Base-by-base conservation (phyloP, 2,888 invertebrate genomes). In the Leptogaster cylindrica region DNA sequence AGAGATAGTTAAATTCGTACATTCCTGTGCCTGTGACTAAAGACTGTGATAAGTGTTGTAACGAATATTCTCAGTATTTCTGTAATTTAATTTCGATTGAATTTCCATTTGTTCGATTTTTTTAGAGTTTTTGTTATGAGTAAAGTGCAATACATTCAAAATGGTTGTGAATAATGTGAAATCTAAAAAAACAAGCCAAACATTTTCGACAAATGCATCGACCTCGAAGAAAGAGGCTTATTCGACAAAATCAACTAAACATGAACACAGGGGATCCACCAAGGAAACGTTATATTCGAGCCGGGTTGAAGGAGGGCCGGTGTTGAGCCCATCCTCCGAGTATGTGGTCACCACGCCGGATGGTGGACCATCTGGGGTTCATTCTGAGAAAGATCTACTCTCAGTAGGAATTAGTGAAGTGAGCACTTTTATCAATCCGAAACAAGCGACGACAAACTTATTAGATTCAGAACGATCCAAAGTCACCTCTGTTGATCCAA, bases 271-370 rank as follows among this genome's bases (percentile, higher is more conserved):
- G 14, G 6, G n/a, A n/a, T 55, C 33, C 7, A 25, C 6, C n/a
- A 55, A 25, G 1, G 33, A 36, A n/a, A 20, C n/a, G 5, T 23
- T 36, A 10, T 23, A 36, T 5, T 55, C 36, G 23, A 27, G n/a
- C 12, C 25, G 41, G 46, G 46, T 20, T 20, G 46, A 23, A 23
- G 20, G 46, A n/a, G n/a, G n/a, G n/a, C n/a, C n/a, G n/a, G n/a
- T 20, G 46, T 46, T 46, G 20, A n/a, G n/a, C n/a, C n/a, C n/a
- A n/a, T n/a, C n/a, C n/a, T n/a, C 51, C 25, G 67, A 72, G 25
- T 72, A 71, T 68, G 67, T 67, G 27, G 70, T 71, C 10, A 70
- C 72, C 7, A 67, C 68, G 16, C 71, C 70, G 51, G 70, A 70
- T 65, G 68, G 65, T 33, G 41, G 65, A 46, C n/a, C n/a, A n/a